These are phyloP conservation scores for roundworm (Caenorhabditis elegans) DNA, from an alignment of 1,140 invertebrate genomes.

Conservation along the genomic window WBcel235 BX284602.5:2752501-2753000, in stretches of 20 bases:
- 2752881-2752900: no score
- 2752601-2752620: not conserved
- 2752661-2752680: not conserved
- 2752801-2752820: no score
- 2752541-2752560: not conserved
- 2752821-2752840: no score
- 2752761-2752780: not conserved
- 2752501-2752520: not conserved
- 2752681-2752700: not conserved
- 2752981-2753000: no score
- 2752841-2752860: no score
- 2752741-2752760: not conserved
- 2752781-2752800: not conserved
- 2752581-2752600: not conserved
- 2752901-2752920: no score
- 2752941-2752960: no score
- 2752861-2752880: no score
- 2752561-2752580: conserved; percentile 14
- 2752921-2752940: no score
- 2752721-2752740: not conserved
- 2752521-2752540: not conserved
- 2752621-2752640: not conserved
- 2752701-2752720: not conserved
- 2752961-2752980: no score
- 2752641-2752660: not conserved